Conservation (phyloP, 2,113 vertebrate species). For the Porphyrio hochstetteri region DNA sequence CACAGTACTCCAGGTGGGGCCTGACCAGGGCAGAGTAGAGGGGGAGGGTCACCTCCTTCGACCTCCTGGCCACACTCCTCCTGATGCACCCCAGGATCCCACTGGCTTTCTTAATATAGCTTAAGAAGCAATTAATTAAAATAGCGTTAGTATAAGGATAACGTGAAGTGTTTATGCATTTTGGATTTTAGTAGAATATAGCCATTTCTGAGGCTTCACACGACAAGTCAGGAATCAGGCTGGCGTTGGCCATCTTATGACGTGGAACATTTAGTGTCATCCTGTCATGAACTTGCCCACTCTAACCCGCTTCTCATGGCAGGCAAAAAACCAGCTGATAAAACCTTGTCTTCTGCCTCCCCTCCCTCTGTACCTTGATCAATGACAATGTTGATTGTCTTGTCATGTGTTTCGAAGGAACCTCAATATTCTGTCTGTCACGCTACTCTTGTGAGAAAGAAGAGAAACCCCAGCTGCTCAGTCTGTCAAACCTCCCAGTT, state of each 20-base stretch:
- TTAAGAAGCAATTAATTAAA: too few species aligned
- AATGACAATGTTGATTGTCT: neutral
- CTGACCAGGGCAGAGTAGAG: too few species aligned
- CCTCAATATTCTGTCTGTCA: neutral
- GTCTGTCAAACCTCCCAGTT: neutral
- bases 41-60: too few species aligned
- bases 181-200: too few species aligned
- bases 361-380: neutral
- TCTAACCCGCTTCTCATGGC: neutral
- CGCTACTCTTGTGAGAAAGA: neutral
- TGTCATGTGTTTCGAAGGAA: neutral
- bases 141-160: too few species aligned
- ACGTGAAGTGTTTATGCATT: too few species aligned
- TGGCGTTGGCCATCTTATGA: neutral
- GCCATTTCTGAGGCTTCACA: too few species aligned
- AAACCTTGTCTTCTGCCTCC: neutral
- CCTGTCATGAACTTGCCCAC: neutral
- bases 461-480: neutral
- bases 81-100: too few species aligned
- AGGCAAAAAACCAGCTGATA: neutral
- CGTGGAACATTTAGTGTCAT: neutral
- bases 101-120: too few species aligned
- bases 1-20: too few species aligned
- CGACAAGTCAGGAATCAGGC: neutral
- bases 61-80: too few species aligned